Percentiles rank a stretch among this genome's conserved stretches.
phyloP scores from a whole-genome alignment of 2,113 vertebrate species.

The Tragelaphus imberbis region DNA sequence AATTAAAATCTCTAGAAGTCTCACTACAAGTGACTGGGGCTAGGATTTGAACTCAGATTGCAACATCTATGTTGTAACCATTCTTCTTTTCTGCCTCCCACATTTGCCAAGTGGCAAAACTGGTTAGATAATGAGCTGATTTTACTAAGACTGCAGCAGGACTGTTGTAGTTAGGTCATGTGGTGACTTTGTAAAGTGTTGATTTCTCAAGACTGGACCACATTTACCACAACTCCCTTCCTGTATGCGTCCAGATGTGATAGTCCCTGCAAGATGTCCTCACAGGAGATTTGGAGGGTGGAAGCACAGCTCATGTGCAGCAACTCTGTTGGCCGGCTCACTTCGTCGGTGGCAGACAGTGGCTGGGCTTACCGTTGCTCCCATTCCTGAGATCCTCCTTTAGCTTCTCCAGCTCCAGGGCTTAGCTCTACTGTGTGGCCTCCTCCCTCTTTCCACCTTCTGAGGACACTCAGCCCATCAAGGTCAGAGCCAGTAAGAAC shows the following conservation, averaged over 20 bases:
- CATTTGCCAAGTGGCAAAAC: not conserved
- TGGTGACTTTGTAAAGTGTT: not conserved
- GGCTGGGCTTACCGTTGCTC: not conserved
- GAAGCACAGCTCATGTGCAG: rapidly evolving
- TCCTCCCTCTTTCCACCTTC: not conserved
- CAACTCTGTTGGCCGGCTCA: not conserved
- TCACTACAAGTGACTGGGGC: not conserved
- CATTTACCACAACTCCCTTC: not conserved
- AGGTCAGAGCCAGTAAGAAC: not conserved
- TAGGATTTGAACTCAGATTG: not conserved
- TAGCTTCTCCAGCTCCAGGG: not conserved
- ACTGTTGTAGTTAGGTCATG: too few species aligned
- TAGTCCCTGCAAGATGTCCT: not conserved
- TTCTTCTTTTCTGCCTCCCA: not conserved
- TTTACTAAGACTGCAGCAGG: rapidly evolving
- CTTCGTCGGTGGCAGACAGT: rapidly evolving
- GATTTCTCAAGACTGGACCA: not conserved
- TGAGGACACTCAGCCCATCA: not conserved
- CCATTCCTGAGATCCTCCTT: not conserved
- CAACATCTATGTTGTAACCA: not conserved
- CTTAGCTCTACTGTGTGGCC: not conserved
- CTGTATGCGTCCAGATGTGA: rapidly evolving
- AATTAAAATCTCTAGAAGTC: not conserved
- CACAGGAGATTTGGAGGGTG: not conserved
- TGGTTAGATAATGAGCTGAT: not conserved